Percentiles rank a stretch among this genome's conserved stretches.
These are phyloP conservation scores for Leucoma salicis DNA, from an alignment of 2,888 invertebrate genomes.

Conservation along the genomic window DNA sequence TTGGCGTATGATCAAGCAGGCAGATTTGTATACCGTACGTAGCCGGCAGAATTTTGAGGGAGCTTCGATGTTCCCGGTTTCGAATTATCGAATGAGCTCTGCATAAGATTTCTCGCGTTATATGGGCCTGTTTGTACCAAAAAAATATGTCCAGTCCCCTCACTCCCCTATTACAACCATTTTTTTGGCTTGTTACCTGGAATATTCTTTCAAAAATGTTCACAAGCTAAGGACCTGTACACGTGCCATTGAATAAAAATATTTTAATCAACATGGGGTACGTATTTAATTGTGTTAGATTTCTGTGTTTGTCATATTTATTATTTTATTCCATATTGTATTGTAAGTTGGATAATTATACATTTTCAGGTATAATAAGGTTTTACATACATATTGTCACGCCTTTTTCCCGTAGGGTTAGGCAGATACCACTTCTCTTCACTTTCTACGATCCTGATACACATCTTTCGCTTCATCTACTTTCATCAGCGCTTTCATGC, in stretches of 20 bases:
- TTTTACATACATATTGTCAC: no score
- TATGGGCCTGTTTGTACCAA: constrained; percentile 63
- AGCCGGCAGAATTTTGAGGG: no score
- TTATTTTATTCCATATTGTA: no score
- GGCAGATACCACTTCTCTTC: no score
- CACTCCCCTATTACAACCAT: constrained; percentile 58
- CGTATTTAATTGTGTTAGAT: background rate
- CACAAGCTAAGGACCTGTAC: constrained; percentile 49
- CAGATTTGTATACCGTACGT: constrained; percentile 28
- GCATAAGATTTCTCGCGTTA: constrained; percentile 51
- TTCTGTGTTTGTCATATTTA: no score
- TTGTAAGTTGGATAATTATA: no score
- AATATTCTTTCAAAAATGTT: constrained; percentile 47
- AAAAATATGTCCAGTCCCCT: constrained; percentile 67
- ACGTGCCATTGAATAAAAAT: constrained; percentile 70
- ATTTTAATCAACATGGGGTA: constrained; percentile 39
- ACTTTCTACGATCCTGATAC: no score
- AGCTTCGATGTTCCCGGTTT: constrained; percentile 48
- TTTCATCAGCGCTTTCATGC: no score
- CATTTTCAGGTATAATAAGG: no score
- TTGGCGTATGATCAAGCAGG: constrained; percentile 16
- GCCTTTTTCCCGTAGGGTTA: no score
- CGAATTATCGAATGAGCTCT: constrained; percentile 64
- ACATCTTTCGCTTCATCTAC: no score
- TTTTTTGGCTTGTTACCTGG: constrained; percentile 71